phyloP scores from a whole-genome alignment of 2,797 vertebrate genomes.

The Helicolenus hilgendorfi region DNA sequence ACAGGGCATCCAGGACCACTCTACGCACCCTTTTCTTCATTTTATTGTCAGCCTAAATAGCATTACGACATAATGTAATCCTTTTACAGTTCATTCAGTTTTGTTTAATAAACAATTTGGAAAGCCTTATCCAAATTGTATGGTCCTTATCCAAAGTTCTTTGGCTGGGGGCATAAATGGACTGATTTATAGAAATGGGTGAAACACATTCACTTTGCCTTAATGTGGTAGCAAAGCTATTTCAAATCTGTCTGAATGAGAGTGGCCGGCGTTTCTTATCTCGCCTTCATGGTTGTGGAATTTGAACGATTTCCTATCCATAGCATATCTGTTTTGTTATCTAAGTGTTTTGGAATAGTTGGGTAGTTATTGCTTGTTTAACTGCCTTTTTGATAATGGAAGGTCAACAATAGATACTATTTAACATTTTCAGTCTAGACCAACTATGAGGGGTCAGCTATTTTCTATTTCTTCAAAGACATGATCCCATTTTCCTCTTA shows the following conservation, averaged over 20 bases:
- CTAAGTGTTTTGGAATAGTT: slow-evolving; percentile 67
- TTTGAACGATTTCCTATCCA: slow-evolving; percentile 64
- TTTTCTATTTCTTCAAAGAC: slow-evolving; percentile 19
- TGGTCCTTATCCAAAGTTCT: slow-evolving; percentile 29
- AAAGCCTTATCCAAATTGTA: background rate
- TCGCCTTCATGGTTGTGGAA: slow-evolving; percentile 55
- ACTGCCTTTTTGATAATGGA: slow-evolving; percentile 50
- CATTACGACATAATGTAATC: background rate
- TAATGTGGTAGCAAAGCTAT: slow-evolving; percentile 24
- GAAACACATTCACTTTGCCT: slow-evolving; percentile 31
- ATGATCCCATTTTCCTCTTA: slow-evolving; percentile 15
- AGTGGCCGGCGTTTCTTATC: slow-evolving; percentile 26
- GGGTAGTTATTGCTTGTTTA: slow-evolving; percentile 51
- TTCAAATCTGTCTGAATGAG: slow-evolving; percentile 33
- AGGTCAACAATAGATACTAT: slow-evolving; percentile 55
- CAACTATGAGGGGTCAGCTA: slow-evolving; percentile 17
- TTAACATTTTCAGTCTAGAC: slow-evolving; percentile 22
- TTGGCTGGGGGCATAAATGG: background rate
- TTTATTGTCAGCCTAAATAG: background rate
- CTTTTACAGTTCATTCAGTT: background rate
- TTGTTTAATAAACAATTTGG: slow-evolving; percentile 8
- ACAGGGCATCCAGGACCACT: background rate
- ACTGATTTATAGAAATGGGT: background rate
- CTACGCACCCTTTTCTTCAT: background rate
- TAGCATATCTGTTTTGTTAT: slow-evolving; percentile 57